Base-by-base conservation (phyloP, 2,113 vertebrate species). In the Neotoma lepida region DNA sequence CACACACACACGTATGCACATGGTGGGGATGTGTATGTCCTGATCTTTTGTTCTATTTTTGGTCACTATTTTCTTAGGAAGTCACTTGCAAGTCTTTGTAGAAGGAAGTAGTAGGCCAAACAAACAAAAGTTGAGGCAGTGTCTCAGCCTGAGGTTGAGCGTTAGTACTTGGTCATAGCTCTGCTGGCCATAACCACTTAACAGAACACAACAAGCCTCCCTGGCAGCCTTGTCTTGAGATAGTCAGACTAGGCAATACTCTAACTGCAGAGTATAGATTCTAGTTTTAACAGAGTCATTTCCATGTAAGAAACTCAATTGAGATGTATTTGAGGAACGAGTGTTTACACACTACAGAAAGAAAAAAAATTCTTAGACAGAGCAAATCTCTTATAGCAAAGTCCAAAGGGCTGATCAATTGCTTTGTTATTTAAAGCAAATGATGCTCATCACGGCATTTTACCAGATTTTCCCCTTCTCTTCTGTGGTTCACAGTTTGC, bases 271-370 rank as follows among this genome's bases (percentile, higher is more conserved):
- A 78, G 14, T 4, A 28, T 6, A 39, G 64, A 85, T 10, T 92
- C 58, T 5, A 35, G 56, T 73, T 86, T 78, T 78, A 54, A 54
- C 9, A 41, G 35, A 26, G 56, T 41, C 24, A 28, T 82, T 28
- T 61, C n/a, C 4, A 28, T 41, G 56, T 61, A 61, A 41, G 6
- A 86, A 63, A 33, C 15, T 81, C 51, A 88, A 68, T 13, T 70
- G 85, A 93, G 78, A 70, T 78, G 18, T n/a, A 68, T n/a, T 66
- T 86, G 41, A 94, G 95, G 93, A 92, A 51, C 17, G 71, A 17
- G 49, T 66, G 12, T 74, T 91, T 58, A 86, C 39, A 54, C 20
- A 82, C 1, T 9, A 35, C 3, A 70, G 41, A 24, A 87, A 58
- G 20, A 64, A 94, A 18, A 46, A 68, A 85, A 89, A 46, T 54